phyloP scores from a whole-genome alignment of 2,888 invertebrate species.

The Acleris holmiana region DNA sequence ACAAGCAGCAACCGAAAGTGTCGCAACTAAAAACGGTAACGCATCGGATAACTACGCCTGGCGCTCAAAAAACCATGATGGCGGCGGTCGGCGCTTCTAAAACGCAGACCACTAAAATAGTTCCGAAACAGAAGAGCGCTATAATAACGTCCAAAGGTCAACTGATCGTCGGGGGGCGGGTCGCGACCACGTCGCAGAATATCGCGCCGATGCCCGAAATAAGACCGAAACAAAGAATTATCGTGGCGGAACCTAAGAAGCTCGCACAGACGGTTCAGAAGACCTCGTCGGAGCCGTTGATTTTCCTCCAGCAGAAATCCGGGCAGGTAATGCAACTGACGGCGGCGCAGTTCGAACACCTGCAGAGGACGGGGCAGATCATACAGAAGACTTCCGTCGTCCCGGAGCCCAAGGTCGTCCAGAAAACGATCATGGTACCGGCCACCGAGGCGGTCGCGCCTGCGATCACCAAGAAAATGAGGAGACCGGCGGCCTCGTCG shows the following conservation, averaged over 20 bases:
- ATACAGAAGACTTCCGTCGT: slow-evolving; percentile 61
- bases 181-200: slow-evolving; percentile 72
- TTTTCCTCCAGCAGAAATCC: slow-evolving; percentile 78
- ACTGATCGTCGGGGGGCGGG: slow-evolving; percentile 77
- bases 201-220: slow-evolving; percentile 79
- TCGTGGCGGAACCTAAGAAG: slow-evolving; percentile 69
- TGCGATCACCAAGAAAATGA: slow-evolving; percentile 56
- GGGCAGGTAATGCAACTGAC: slow-evolving; percentile 78
- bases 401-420: slow-evolving; percentile 66
- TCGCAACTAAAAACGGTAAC: slow-evolving; percentile 70
- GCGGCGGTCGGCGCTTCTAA: slow-evolving; percentile 52
- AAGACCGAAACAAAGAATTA: slow-evolving; percentile 63
- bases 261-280: slow-evolving; percentile 68
- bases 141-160: slow-evolving; percentile 85
- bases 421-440: slow-evolving; percentile 62
- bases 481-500: slow-evolving; percentile 59
- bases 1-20: slow-evolving; percentile 72
- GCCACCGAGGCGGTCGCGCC: slow-evolving; percentile 55
- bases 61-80: slow-evolving; percentile 57
- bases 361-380: slow-evolving; percentile 78
- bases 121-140: slow-evolving; percentile 76
- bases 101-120: slow-evolving; percentile 63
- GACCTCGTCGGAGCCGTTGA: slow-evolving; percentile 67
- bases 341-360: slow-evolving; percentile 78
- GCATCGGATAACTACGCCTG: slow-evolving; percentile 61